Evolutionary conservation across 2,797 vertebrate genomes (phyloP), one percentile per base, ranked within the genome.

Genomic region (Poecilia gillii): DNA sequence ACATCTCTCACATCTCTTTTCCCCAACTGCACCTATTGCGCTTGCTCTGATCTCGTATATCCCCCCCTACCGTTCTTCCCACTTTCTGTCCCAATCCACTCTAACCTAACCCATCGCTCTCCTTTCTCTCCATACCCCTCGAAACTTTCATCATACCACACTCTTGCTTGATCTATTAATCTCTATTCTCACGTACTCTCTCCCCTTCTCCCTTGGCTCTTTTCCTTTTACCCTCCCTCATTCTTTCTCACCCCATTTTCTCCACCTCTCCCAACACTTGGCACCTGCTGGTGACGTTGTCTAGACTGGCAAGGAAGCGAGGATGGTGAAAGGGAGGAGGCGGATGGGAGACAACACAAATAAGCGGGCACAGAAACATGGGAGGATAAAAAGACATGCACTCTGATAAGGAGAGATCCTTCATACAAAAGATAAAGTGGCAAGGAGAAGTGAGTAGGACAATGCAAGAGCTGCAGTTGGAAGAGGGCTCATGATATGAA

Each of bases 151-250:
- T 93, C 92, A 93, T 90, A 88, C 43, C 74, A 89, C 84, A 84
- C 80, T 74, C 81, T n/a, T 31, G 8, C 91, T 92, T 93, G 90
- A 93, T 94, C 93, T 95, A 89, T 91, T 93, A 93, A 93, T 91
- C 91, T 92, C 84, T 83, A 75, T 90, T 89, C 86, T 90, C 49
- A 0, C 86, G 46, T 84, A 31, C 73, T 81, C 81, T 84, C 88
- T 33, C 84, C 84, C 85, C 86, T 89, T 90, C 87, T 76, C 89
- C 85, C 87, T 90, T 86, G 85, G 87, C 88, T 91, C 88, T 84
- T 90, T 92, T 86, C 80, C 87, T 92, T 80, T 73, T 51, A 18
- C 20, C 81, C 71, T 87, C 55, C 45, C 77, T 85, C 59, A 82
- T 71, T 75, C 55, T 76, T 90, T 89, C 84, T 89, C 90, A 89